Percentiles rank a stretch among this genome's conserved stretches.
Evolutionary conservation across 2,113 vertebrate species (phyloP).

Genomic region (Notarius lentiginosus): DNA sequence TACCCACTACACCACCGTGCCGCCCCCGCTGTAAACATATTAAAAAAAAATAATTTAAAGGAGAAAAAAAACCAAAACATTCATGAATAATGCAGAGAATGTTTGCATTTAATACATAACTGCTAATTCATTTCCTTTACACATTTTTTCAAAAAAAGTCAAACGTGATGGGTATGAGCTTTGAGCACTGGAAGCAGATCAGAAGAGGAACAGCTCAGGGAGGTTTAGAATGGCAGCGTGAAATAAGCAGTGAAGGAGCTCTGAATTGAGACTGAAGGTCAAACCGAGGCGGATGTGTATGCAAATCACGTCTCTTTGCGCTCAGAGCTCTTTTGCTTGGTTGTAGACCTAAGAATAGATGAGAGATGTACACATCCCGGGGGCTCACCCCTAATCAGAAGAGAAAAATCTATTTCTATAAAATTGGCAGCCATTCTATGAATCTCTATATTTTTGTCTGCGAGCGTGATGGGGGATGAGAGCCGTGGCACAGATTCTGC

Average conservation of each 20-base stretch:
- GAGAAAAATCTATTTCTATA: not conserved
- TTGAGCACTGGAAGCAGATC: not conserved
- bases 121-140: not conserved
- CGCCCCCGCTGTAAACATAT: conserved; percentile 51
- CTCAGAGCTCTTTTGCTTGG: conserved; percentile 31
- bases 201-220: conserved; percentile 31
- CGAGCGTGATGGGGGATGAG: conserved; percentile 3
- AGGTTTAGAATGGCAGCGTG: conserved; percentile 34
- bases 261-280: conserved; percentile 37
- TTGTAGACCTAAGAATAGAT: conserved; percentile 49
- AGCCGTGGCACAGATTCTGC: conserved; percentile 44
- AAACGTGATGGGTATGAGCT: not conserved
- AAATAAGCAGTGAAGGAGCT: conserved; percentile 41
- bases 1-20: no score
- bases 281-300: not conserved
- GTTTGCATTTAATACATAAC: conserved; percentile 38
- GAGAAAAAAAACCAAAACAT: not conserved
- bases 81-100: conserved; percentile 63
- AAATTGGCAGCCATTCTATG: not conserved
- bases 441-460: not conserved
- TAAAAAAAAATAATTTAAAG: conserved; percentile 73
- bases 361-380: conserved; percentile 28
- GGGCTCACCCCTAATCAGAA: conserved; percentile 13
- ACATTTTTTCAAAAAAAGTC: conserved; percentile 13
- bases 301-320: conserved; percentile 7